Percentiles rank a stretch among this genome's conserved stretches.
phyloP scores from a whole-genome alignment of 2,113 vertebrate genomes.

The Nesogale talazaci region DNA sequence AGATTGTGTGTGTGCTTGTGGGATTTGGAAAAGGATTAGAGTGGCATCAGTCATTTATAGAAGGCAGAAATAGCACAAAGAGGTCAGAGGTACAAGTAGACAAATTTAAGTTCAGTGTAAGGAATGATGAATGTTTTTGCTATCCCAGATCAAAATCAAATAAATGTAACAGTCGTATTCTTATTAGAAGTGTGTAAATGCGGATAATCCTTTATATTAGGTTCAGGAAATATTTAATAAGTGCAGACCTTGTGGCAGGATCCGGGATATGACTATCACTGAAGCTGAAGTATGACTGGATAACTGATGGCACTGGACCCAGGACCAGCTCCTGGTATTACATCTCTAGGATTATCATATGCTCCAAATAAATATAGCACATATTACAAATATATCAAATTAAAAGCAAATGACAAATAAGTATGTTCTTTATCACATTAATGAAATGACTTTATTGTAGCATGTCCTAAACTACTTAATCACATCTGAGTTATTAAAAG shows the following conservation, averaged over 20 bases:
- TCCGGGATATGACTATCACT: neutral
- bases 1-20: neutral
- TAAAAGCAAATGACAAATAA: too few species aligned
- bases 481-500: neutral
- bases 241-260: neutral
- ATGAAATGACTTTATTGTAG: neutral
- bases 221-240: conserved; percentile 40
- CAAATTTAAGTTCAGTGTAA: conserved; percentile 46
- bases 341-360: neutral
- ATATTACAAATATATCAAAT: too few species aligned
- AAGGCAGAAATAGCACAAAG: conserved; percentile 39
- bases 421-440: neutral
- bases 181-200: neutral
- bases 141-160: conserved; percentile 46
- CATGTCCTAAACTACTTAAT: neutral
- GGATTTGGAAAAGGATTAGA: conserved; percentile 42
- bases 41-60: neutral
- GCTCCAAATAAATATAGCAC: too few species aligned
- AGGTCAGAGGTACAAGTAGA: conserved; percentile 3
- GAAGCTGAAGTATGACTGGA: neutral
- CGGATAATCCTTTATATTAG: conserved; percentile 13
- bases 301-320: neutral
- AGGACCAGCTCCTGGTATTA: neutral
- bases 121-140: conserved; percentile 37
- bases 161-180: conserved; percentile 20